Evolutionary conservation across 2,113 vertebrate species (phyloP).

Genomic region (Enhydra lutris): DNA sequence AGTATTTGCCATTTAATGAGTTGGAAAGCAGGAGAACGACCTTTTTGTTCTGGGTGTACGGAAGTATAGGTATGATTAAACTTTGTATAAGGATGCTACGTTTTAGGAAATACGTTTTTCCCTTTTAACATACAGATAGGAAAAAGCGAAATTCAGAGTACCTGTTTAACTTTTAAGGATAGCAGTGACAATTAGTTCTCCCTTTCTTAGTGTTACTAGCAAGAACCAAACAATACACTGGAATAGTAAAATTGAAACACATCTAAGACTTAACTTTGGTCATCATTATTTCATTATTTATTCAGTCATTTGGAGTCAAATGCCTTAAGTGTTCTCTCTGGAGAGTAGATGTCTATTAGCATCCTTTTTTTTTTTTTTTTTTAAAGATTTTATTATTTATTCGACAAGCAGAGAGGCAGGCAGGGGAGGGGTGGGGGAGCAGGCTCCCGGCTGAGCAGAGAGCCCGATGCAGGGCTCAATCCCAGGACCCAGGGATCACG

Average conservation of each 20-base stretch:
- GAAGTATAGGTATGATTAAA: not conserved
- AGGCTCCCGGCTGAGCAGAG: no score
- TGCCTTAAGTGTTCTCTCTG: not conserved
- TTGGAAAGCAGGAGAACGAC: not conserved
- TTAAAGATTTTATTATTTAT: no score
- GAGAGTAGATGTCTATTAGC: not conserved
- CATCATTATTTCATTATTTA: not conserved
- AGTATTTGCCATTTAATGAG: not conserved
- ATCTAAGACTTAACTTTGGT: not conserved
- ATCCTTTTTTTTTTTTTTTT: no score
- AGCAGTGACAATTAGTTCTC: not conserved
- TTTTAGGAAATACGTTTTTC: not conserved
- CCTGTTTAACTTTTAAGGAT: not conserved
- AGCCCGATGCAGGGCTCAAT: rapidly evolving
- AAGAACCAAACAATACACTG: not conserved
- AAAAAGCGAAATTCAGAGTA: not conserved
- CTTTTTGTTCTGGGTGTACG: not conserved
- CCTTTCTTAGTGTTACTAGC: not conserved
- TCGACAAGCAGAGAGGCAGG: no score
- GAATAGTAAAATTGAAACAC: not conserved
- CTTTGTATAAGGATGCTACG: not conserved
- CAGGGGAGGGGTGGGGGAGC: no score
- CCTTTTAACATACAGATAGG: not conserved
- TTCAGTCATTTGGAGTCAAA: not conserved
- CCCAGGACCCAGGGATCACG: no score